Percentiles rank a stretch among this genome's conserved stretches.
phyloP scores from a whole-genome alignment of 2,888 invertebrate genomes.

The Drosophila setosimentum region DNA sequence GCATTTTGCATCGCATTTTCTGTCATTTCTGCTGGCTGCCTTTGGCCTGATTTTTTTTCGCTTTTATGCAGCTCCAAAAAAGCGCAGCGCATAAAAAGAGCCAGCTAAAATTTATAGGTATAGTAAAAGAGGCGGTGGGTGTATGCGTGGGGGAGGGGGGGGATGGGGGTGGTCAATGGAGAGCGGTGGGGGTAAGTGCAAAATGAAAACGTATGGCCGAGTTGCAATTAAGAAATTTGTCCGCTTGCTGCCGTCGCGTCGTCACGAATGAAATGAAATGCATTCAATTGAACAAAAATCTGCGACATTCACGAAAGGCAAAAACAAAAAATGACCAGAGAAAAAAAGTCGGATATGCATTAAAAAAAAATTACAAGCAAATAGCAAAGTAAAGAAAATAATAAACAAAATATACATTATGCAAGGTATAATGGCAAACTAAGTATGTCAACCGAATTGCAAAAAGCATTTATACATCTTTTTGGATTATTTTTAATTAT shows the following conservation, averaged over 20 bases:
- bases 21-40: slow-evolving; percentile 54
- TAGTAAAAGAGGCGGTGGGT: not conserved
- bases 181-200: slow-evolving; percentile 1
- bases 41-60: slow-evolving; percentile 47
- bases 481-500: slow-evolving; percentile 15
- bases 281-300: slow-evolving; percentile 73
- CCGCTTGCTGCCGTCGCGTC: slow-evolving; percentile 43
- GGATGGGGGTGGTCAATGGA: no score
- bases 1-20: slow-evolving; percentile 55
- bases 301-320: slow-evolving; percentile 40
- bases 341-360: slow-evolving; percentile 36
- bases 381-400: slow-evolving; percentile 2
- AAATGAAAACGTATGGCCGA: slow-evolving; percentile 55
- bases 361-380: not conserved
- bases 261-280: slow-evolving; percentile 74
- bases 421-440: slow-evolving; percentile 15
- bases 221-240: slow-evolving; percentile 43
- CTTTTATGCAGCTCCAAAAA: slow-evolving; percentile 44
- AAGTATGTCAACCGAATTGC: slow-evolving; percentile 42
- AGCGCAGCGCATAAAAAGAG: slow-evolving; percentile 8
- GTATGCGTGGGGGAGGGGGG: not conserved
- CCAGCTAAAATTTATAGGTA: slow-evolving; percentile 12
- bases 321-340: not conserved
- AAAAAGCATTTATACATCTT: slow-evolving; percentile 27
- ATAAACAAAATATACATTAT: slow-evolving; percentile 10